Evolutionary conservation across 2,888 invertebrate genomes (phyloP), one percentile per base, ranked within the genome.

Genomic region (Meandrusa payeni): DNA sequence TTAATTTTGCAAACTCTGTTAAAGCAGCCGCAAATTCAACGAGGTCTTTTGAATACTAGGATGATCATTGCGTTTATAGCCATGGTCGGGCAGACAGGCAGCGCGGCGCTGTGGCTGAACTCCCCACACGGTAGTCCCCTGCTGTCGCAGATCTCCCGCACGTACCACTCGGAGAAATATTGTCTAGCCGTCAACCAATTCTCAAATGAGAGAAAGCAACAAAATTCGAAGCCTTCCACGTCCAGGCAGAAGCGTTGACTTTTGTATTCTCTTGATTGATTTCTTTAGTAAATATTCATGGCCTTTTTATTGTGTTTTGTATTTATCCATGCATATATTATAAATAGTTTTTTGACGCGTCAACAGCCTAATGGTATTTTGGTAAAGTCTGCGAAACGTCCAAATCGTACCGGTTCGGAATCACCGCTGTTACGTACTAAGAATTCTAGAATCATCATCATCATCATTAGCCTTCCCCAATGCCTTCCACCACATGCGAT

Each of bases 161-260:
- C 87, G 0, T 87, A 87, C 41, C 87, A 87, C 48, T 79, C 87
- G 0, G 87, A 87, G 58, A 87, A 87, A 55, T 87, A 87, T 40
- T 87, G 87, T 29, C 55, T 83, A 1, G 87, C 86, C 15, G 86
- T 86, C 5, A 86, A 87, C 44, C 87, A 87, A 64, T 87, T 86
- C 48, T 86, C 86, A 0, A 68, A 73, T n/a, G 64, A 67, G 13
- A 47, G 51, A 1, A 54, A 52, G 1, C 61, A 55, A 1, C 54
- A 62, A 0, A 46, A 48, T 0, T 4, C 69, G 0, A 48, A 51
- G 9, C 80, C 85, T 1, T 82, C 82, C 0, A 81, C 83, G 4
- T 83, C 83, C 0, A 59, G 72, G 2, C 76, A 75, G 36, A 61
- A 67, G 37, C 62, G 69, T 47, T 76, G 36, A 43, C 36, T n/a